Base-by-base conservation (phyloP, 1,140 invertebrate genomes). In the Drosophila eugracilis region DNA sequence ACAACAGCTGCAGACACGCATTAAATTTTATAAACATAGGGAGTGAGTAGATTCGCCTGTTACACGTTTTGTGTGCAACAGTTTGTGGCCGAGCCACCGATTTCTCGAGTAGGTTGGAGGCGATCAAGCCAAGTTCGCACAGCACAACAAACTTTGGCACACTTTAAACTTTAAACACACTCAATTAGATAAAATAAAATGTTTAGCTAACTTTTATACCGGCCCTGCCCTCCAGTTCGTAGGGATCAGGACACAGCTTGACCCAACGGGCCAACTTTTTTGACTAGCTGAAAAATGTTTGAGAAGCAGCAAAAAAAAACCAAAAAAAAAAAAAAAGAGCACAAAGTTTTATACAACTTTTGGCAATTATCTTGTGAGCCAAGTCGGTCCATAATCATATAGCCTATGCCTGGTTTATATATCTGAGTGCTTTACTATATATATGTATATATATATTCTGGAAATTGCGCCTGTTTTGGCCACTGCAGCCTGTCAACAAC, bases 181-280 rank as follows among this genome's bases (percentile, higher is more conserved):
- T 86, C 83, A 86, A 86, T 86, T 81, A 88, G 81, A 86, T 86
- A 86, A 75, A 81, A 86, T 86, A 81, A 86, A 86, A 86, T 86
- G 81, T 86, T 81, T 88, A 88, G 83, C 74, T 67, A 86, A 86
- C 81, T 88, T 86, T 66, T 50, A 59, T 34, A 44, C 48, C 22
- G 15, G 21, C 63, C 39, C 30, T 44, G 14, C 12, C 22, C 19
- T 30, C 14, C 28, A 21, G 28, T 52, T 80, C 59, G 42, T 39
- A 32, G 22, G 66, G 66, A 49, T 37, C 83, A 77, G 63, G 69
- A 74, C 83, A 86, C 78, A 88, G 78, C 83, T 86, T 88, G 83
- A 86, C 81, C 81, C 81, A 86, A 86, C 59, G 69, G 83, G 69
- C 83, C 59, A 86, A 86, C 81, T 86, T 86, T 86, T 86, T 78